Evolutionary conservation across 2,113 vertebrate species (phyloP).

Genomic region (Salvelinus alpinus): DNA sequence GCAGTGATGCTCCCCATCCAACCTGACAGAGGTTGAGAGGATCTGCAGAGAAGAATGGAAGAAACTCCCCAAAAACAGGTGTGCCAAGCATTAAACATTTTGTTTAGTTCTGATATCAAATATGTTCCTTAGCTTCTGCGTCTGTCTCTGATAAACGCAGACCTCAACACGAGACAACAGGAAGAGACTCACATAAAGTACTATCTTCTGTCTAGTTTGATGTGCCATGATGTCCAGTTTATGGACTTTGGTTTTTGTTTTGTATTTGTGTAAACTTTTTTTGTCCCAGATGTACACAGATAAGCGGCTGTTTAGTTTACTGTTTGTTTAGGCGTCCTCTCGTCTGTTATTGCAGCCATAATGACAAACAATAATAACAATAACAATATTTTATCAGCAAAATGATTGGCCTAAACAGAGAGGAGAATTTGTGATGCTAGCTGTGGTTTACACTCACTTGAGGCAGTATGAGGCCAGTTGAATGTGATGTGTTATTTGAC

Average conservation of each 20-base stretch:
- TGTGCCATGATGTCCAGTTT: constrained; percentile 68
- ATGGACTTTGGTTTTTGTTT: constrained; percentile 76
- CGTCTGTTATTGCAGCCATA: constrained; percentile 71
- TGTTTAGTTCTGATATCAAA: constrained; percentile 25
- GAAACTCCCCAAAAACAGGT: no score
- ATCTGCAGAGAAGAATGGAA: no score
- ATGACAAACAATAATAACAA: constrained; percentile 67
- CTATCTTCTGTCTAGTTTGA: constrained; percentile 69
- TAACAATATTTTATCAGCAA: constrained; percentile 60
- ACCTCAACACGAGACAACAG: constrained; percentile 67
- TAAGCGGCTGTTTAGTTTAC: constrained; percentile 71
- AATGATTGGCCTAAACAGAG: constrained; percentile 7
- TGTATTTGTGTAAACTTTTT: constrained; percentile 70
- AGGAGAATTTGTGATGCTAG: constrained; percentile 6
- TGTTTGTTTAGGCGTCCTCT: constrained; percentile 69
- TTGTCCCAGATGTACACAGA: constrained; percentile 76
- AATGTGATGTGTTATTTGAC: not conserved
- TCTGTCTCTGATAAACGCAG: constrained; percentile 65
- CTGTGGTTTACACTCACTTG: not conserved
- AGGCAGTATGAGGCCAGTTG: not conserved
- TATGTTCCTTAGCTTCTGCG: constrained; percentile 50
- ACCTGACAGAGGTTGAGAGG: no score
- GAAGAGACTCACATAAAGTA: constrained; percentile 68
- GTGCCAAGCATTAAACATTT: constrained; percentile 9
- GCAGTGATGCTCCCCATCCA: no score